phyloP scores from a whole-genome alignment of 2,113 vertebrate genomes.

The Hemiscyllium ocellatum region DNA sequence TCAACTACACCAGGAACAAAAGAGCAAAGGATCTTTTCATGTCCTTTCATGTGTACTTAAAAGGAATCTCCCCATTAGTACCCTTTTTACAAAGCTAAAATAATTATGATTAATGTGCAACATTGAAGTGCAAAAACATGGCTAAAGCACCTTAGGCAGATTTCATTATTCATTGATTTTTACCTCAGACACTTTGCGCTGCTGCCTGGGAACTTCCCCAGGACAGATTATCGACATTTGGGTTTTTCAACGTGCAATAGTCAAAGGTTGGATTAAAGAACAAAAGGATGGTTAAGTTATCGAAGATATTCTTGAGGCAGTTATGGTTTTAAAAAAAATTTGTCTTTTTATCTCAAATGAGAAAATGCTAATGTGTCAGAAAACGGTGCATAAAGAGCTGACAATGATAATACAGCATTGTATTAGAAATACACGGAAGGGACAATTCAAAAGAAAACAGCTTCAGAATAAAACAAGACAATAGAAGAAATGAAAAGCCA shows the following conservation, averaged over 20 bases:
- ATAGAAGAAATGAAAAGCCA: not conserved
- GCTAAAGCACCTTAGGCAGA: constrained; percentile 9
- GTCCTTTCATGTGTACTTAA: constrained; percentile 33
- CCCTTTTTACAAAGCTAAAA: constrained; percentile 21
- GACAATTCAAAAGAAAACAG: not conserved
- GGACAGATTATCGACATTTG: not conserved
- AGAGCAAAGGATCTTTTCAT: constrained; percentile 15
- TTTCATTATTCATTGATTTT: constrained; percentile 14
- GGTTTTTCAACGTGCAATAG: not conserved
- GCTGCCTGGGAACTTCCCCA: not conserved
- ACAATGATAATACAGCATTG: not conserved
- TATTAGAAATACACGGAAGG: not conserved
- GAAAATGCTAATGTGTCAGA: not conserved
- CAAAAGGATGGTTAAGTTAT: not conserved
- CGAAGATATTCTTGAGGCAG: not conserved
- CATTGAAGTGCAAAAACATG: not conserved
- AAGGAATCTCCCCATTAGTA: constrained; percentile 20
- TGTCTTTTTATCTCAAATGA: not conserved
- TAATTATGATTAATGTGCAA: constrained; percentile 34
- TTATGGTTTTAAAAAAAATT: not conserved
- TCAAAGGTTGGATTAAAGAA: not conserved
- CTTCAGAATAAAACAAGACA: not conserved
- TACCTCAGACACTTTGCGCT: constrained; percentile 7
- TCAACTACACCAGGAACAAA: not conserved
- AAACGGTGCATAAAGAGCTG: not conserved